A percentile compares a stretch with the other conserved stretches of the same genome.
Evolutionary conservation across 30 jellyfish, hydroid and myxozoan species (phyloP).

Genomic region (Chironex yamaguchii): DNA sequence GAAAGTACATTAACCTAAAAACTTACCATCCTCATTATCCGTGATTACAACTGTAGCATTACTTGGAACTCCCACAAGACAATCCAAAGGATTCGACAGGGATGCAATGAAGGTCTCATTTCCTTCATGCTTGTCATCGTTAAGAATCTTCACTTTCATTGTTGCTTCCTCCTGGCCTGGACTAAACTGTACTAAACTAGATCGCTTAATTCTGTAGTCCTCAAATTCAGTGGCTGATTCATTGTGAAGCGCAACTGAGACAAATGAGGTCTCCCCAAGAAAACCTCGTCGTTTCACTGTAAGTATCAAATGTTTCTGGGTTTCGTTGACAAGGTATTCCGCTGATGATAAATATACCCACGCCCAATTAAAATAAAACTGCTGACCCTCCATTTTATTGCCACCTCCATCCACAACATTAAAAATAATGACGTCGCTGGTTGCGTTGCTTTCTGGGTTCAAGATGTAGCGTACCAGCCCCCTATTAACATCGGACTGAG

Average conservation of each 20-base stretch:
- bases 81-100: slow-evolving; percentile 53
- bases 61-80: slow-evolving; percentile 66
- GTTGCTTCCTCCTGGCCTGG: slow-evolving; percentile 84
- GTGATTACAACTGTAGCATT: slow-evolving; percentile 79
- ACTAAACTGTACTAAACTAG: slow-evolving; percentile 81
- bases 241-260: slow-evolving; percentile 58
- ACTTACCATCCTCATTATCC: slow-evolving; percentile 94
- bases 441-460: slow-evolving; percentile 65
- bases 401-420: slow-evolving; percentile 80
- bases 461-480: slow-evolving; percentile 69
- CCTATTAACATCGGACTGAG: slow-evolving; percentile 75
- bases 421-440: slow-evolving; percentile 86
- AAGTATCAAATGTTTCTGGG: slow-evolving; percentile 70
- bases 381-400: slow-evolving; percentile 75
- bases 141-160: slow-evolving; percentile 61
- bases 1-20: too few relatives aligned
- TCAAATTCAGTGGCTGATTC: slow-evolving; percentile 72
- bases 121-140: slow-evolving; percentile 76
- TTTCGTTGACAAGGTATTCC: slow-evolving; percentile 76
- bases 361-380: slow-evolving; percentile 92
- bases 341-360: slow-evolving; percentile 70
- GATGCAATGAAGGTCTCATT: slow-evolving; percentile 60
- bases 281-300: slow-evolving; percentile 79
- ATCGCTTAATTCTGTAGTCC: slow-evolving; percentile 60
- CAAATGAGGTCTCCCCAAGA: slow-evolving; percentile 85